A percentile compares a stretch with the other conserved stretches of the same genome.
Evolutionary conservation across 2,888 invertebrate species (phyloP).

Genomic region (Perizoma affinitatum): DNA sequence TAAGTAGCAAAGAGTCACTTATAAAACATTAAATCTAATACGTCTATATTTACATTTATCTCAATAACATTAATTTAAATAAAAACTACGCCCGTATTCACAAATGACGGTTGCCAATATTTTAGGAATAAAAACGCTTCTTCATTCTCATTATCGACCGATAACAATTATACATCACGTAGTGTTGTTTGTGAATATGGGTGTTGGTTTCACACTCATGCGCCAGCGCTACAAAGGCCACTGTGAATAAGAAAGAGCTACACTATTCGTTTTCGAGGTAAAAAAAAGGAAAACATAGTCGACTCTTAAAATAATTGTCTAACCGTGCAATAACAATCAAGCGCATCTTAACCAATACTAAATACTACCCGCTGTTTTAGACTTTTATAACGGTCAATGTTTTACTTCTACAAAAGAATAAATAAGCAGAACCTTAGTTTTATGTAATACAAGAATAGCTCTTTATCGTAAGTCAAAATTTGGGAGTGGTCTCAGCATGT

Average conservation of each 20-base stretch:
- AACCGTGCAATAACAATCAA: not conserved
- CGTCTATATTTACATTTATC: conserved; percentile 20
- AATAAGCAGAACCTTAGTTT: conserved; percentile 1
- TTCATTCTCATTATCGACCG: no score
- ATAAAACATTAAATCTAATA: conserved; percentile 28
- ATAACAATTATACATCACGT: no score
- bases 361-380: conserved; percentile 13
- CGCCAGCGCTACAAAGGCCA: conserved; percentile 2
- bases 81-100: not conserved
- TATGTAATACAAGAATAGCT: not conserved
- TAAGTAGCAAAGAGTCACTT: conserved; percentile 32
- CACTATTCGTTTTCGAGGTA: not conserved
- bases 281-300: not conserved
- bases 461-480: not conserved
- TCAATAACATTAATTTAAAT: conserved; percentile 7
- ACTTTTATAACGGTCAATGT: conserved; percentile 4
- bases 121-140: no score
- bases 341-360: conserved; percentile 7
- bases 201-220: not conserved
- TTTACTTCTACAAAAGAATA: not conserved
- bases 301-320: no score
- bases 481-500: not conserved
- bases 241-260: not conserved
- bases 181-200: conserved; percentile 1
- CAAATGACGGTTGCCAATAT: not conserved